Evolutionary conservation across 2,888 invertebrate species (phyloP), one percentile per base, ranked within the genome.

Genomic region (Eupithecia exiguata): DNA sequence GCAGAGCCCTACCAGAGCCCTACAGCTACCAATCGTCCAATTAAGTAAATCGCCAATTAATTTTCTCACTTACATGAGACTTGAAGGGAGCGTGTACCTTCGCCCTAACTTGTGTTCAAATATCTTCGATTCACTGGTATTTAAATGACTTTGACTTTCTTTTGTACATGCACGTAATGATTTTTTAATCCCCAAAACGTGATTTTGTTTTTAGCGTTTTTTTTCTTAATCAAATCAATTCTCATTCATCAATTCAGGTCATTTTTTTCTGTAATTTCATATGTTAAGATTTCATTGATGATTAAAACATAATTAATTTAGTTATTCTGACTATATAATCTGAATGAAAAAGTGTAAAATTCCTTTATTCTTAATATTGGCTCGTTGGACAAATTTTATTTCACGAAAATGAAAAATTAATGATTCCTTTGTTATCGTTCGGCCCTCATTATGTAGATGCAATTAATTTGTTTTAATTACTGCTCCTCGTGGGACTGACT

Each of bases 401-500:
- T 69, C 53, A 43, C 1, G n/a, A 40, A 72, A 69, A 70, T 71
- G 63, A 71, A 72, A 74, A 74, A 72, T 74, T 72, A 68, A 69
- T 30, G 61, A n/a, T 72, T 61, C 71, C 70, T 72, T 77, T 74
- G 69, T 72, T 63, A 62, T 40, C 43, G 71, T 66, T 61, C 36
- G 53, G 4, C 38, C 58, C 66, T 38, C 68, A 70, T 65, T 75
- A 65, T 49, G 40, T 58, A 43, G 71, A 66, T 71, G 65, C 65
- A 71, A 75, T 75, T 75, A 72, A 75, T 75, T 72, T 70, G 5
- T 70, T 72, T 75, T 75, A 72, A 75, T 75, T 75, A 72, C 67
- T 72, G 46, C 68, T 58, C 0, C 16, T 58, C 25, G 25, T 72
- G 70, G 38, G 63, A 70, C 30, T 72, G 75, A 68, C 70, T 70